Evolutionary conservation across 2,113 vertebrate genomes (phyloP).

Genomic region (Acinonyx jubatus): DNA sequence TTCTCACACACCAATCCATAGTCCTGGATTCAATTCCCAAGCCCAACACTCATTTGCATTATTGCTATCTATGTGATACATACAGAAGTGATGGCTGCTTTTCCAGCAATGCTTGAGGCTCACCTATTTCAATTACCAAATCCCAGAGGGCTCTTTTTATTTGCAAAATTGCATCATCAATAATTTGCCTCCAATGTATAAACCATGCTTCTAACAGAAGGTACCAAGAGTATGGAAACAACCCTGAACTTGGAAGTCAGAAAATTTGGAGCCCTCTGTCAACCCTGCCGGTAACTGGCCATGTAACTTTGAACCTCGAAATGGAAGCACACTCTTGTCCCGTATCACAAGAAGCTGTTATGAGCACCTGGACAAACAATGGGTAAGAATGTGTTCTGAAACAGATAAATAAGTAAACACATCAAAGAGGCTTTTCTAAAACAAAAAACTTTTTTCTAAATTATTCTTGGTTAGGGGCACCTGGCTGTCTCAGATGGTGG

Average conservation of each 20-base stretch:
- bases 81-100: neutral
- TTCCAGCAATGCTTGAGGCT: neutral
- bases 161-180: neutral
- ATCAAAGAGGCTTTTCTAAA: neutral
- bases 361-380: neutral
- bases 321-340: neutral
- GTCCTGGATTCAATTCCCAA: neutral
- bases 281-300: neutral
- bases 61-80: neutral
- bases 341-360: neutral
- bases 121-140: neutral
- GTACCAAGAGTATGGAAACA: neutral
- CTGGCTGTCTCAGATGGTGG: neutral
- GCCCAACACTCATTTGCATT: neutral
- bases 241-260: neutral
- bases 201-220: neutral
- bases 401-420: neutral
- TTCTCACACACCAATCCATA: neutral
- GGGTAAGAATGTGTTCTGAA: neutral
- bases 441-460: neutral
- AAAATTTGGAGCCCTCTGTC: neutral
- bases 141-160: neutral
- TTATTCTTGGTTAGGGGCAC: neutral
- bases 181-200: neutral
- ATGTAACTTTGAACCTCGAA: neutral